Percentiles rank a stretch among this genome's conserved stretches.
These are phyloP conservation scores for Littorina saxatilis DNA, from an alignment of 1,140 invertebrate genomes.

Conservation along the genomic window DNA sequence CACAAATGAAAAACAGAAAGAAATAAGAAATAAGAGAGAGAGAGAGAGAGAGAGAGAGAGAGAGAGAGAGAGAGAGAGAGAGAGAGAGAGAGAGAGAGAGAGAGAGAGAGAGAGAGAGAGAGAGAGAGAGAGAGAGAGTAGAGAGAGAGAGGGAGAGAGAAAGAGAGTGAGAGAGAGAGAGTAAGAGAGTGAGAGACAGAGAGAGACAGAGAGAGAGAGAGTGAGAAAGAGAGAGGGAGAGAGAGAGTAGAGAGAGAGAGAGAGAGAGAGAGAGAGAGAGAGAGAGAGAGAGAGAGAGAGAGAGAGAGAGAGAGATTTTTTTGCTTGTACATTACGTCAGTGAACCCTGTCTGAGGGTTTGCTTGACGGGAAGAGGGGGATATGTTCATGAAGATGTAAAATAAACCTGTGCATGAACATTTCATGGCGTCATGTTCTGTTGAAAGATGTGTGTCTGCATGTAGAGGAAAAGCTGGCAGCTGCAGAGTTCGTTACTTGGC, in stretches of 20 bases:
- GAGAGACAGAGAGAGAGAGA: background rate
- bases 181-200: too few species aligned
- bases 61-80: background rate
- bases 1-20: slow-evolving; percentile 62
- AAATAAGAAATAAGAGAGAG: too few species aligned
- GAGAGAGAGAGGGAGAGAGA: background rate
- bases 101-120: background rate
- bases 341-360: background rate
- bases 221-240: too few species aligned
- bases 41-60: background rate
- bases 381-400: background rate
- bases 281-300: too few species aligned
- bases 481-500: background rate
- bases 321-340: background rate
- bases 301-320: too few species aligned
- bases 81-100: background rate
- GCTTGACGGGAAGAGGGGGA: background rate
- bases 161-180: too few species aligned
- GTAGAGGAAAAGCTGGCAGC: background rate
- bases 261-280: background rate
- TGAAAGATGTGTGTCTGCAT: background rate
- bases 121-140: too few species aligned
- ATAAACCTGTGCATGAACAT: background rate
- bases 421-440: background rate
- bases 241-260: too few species aligned